Base-by-base conservation (phyloP, 2,888 invertebrate species). In the Drosophila lutescens region DNA sequence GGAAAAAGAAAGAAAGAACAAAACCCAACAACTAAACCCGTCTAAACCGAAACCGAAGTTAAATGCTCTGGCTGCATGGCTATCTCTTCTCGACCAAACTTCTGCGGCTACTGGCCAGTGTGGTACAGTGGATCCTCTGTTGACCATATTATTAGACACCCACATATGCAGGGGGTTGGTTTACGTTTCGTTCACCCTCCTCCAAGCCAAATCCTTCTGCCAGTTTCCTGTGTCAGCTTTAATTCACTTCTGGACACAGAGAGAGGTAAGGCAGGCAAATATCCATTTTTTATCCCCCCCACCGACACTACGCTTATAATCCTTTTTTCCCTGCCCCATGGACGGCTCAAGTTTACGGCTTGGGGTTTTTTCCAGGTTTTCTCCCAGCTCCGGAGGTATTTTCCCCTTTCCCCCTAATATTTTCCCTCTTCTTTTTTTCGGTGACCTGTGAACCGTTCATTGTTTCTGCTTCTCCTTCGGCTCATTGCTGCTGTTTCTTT, bases 311-410 rank as follows among this genome's bases (percentile, higher is more conserved):
- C 66, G 68, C 59, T 78, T 72, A 78, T 80, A 80, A 86, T 84
- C 78, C 71, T 74, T 77, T 80, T 71, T 61, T 30, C 1, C 30
- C 70, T 68, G 50, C n/a, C 51, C 43, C 63, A 30, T 38, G 63
- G 46, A 44, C 56, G 65, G 72, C 76, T 83, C 61, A 76, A 73
- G 74, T 78, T 86, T 83, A 83, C 49, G 74, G 61, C 76, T 65
- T 50, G 62, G 32, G 55, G 41, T n/a, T 60, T 54, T 51, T 38
- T 46, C 56, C 46, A 50, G 32, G 51, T 38, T 58, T 72, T 61
- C 8, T 8, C 62, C 54, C 72, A 60, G 67, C 73, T 43, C 49
- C 61, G 49, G 17, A 43, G 73, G 59, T 80, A 77, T 76, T 66
- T 73, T 66, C 70, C 66, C 70, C 47, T 55, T 63, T 56, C 59